These are phyloP conservation scores for Bombycilla garrulus DNA, from an alignment of 2,113 vertebrate genomes.

Conservation along the genomic window DNA sequence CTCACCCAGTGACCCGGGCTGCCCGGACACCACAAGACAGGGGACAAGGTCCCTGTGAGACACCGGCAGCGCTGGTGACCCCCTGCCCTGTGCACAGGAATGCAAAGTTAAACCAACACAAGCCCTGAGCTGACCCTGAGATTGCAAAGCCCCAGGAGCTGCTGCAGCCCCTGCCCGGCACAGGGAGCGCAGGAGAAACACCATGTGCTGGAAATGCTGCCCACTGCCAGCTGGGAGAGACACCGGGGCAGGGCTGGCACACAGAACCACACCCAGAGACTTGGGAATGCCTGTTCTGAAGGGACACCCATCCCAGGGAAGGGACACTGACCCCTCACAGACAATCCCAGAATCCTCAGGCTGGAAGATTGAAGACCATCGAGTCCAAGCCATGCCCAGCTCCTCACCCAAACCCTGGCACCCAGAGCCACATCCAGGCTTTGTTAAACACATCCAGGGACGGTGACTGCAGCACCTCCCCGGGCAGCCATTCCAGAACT, in stretches of 20 bases:
- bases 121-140: neutral
- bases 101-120: accelerated
- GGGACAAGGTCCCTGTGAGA: neutral
- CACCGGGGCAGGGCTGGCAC: neutral
- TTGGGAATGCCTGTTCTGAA: neutral
- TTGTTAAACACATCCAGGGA: too few species aligned
- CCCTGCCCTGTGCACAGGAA: neutral
- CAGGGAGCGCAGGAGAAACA: neutral
- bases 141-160: neutral
- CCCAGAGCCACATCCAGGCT: too few species aligned
- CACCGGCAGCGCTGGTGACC: accelerated
- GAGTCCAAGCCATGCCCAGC: too few species aligned
- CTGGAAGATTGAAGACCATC: too few species aligned
- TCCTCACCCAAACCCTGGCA: too few species aligned
- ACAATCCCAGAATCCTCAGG: too few species aligned
- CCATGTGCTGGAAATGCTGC: accelerated
- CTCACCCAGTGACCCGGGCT: neutral
- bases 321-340: neutral
- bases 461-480: too few species aligned
- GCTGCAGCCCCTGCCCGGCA: neutral
- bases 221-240: neutral
- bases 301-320: neutral
- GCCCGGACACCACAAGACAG: accelerated
- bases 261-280: neutral
- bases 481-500: too few species aligned